Evolutionary conservation across 2,113 vertebrate genomes (phyloP).

Genomic region (Crotophaga sulcirostris): DNA sequence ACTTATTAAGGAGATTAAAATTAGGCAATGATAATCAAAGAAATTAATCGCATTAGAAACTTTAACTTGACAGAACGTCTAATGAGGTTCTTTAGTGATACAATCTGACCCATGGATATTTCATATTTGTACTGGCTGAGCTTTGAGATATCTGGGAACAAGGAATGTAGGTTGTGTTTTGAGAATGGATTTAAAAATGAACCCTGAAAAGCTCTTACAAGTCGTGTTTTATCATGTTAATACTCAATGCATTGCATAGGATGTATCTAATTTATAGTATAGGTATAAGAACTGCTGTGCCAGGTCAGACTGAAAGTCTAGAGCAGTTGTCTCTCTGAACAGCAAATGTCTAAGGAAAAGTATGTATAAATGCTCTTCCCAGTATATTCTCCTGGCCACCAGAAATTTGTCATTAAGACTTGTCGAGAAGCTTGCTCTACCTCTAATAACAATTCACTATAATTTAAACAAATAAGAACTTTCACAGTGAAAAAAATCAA

Average conservation of each 20-base stretch:
- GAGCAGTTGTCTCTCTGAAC: not conserved
- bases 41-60: not conserved
- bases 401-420: not conserved
- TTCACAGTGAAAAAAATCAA: not conserved
- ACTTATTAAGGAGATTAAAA: slow-evolving; percentile 35
- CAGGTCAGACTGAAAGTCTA: not conserved
- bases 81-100: not conserved
- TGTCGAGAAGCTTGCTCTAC: not conserved
- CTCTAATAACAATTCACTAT: not conserved
- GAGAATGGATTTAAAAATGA: not conserved
- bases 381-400: not conserved
- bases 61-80: not conserved
- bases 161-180: not conserved
- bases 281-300: not conserved
- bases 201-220: not conserved
- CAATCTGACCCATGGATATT: not conserved
- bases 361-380: not conserved
- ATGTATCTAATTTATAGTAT: not conserved
- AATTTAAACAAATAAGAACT: not conserved
- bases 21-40: not conserved
- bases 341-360: not conserved
- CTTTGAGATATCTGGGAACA: not conserved
- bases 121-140: not conserved
- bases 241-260: not conserved
- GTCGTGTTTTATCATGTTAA: not conserved